Base-by-base conservation (phyloP, 2,797 vertebrate species). In the Perodicticus potto region DNA sequence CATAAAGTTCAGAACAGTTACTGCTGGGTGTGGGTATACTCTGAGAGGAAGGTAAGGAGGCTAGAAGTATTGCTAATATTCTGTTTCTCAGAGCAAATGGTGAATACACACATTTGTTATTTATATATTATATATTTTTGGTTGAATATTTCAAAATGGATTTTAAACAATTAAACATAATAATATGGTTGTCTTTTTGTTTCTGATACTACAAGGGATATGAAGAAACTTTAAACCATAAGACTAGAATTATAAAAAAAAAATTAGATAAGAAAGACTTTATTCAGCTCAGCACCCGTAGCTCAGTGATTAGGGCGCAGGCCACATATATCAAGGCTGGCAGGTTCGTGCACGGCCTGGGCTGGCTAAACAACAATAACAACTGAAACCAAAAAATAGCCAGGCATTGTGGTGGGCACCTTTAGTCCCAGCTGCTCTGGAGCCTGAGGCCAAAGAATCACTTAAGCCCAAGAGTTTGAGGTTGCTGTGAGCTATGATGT, bases 1-100 rank as follows among this genome's bases (percentile, higher is more conserved):
- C 69, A 67, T 73, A 78, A 92, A 96, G 67, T 82, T 90, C 17
- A 65, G 8, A 95, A 88, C n/a, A 78, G 55, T 45, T 74, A 65
- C 4, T 73, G 3, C 7, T 77, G 32, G 25, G 20, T 57, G 3
- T 49, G 6, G 7, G 14, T 2, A 45, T 57, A 25, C 22, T 70
- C 61, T 85, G 57, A 3, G 9, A 76, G 13, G 7, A 0, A 78
- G 59, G 45, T 11, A 55, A 59, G 5, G 1, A 76, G 11, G 1
- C 12, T 73, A 22, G 32, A 82, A 69, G 67, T 37, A 80, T 72
- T 80, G 49, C 40, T 82, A 82, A 76, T 80, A 74, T 65, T 89
- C 17, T 91, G 69, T 65, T 73, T 61, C 22, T 78, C 69, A 14
- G 89, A 72, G 8, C 40, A 73, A 72, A 73, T 63, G 14, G 5